These are phyloP conservation scores for Drosophila asahinai DNA, from an alignment of 1,140 invertebrate genomes.

Conservation along the genomic window DNA sequence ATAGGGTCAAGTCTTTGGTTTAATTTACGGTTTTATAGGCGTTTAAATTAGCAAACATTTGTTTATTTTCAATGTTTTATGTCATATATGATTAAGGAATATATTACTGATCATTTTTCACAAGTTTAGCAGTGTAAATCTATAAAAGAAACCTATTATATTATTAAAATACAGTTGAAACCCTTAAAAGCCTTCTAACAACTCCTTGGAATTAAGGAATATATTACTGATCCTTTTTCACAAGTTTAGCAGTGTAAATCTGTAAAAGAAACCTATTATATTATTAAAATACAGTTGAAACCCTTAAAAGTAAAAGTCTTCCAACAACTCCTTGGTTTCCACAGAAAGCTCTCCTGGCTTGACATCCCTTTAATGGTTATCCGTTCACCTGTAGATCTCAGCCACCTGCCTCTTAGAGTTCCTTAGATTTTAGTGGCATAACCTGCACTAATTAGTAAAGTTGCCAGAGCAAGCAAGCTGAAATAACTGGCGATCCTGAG, in stretches of 20 bases:
- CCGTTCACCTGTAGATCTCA: neutral
- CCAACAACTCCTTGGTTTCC: no score
- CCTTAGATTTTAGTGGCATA: neutral
- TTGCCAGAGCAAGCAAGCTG: neutral
- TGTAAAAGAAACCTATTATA: neutral
- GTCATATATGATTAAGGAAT: no score
- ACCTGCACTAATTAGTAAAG: conserved; percentile 4
- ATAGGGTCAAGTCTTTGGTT: neutral
- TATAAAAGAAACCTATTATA: neutral
- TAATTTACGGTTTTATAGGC: neutral
- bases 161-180: neutral
- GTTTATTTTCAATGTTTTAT: neutral
- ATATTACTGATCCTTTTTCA: neutral
- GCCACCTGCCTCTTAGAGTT: neutral
- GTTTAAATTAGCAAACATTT: neutral
- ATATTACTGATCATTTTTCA: neutral
- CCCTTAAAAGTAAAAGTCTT: neutral
- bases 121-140: neutral
- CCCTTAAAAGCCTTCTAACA: no score
- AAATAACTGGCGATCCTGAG: conserved; percentile 22
- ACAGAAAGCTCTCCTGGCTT: neutral
- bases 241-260: neutral
- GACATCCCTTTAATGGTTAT: neutral
- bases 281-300: neutral
- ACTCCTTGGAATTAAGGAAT: no score